Conservation (phyloP, 2,113 vertebrate genomes). For the Psettodes erumei region DNA sequence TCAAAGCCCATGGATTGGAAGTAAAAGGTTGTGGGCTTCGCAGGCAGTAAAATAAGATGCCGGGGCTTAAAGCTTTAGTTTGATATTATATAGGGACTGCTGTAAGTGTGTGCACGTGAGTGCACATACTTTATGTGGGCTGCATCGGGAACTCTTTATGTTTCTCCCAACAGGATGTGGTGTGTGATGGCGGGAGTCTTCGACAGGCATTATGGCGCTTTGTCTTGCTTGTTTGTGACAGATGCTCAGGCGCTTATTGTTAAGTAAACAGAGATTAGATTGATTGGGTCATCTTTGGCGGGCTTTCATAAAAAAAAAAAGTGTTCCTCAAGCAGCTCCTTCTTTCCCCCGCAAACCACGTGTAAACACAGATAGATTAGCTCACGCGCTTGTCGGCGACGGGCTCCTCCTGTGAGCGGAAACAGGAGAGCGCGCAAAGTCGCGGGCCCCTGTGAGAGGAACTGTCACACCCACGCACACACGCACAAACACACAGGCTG, state of each 20-base stretch:
- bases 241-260: slow-evolving; percentile 54
- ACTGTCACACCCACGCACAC: slow-evolving; percentile 50
- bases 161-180: slow-evolving; percentile 24
- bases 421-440: slow-evolving; percentile 40
- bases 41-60: slow-evolving; percentile 74
- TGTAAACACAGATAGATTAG: slow-evolving; percentile 52
- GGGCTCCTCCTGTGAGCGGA: slow-evolving; percentile 43
- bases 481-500: slow-evolving; percentile 41
- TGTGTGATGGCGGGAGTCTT: slow-evolving; percentile 35
- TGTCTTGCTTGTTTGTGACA: slow-evolving; percentile 62
- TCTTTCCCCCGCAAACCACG: slow-evolving; percentile 4
- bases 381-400: slow-evolving; percentile 55
- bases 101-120: slow-evolving; percentile 32
- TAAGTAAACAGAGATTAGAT: slow-evolving; percentile 63
- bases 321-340: slow-evolving; percentile 31
- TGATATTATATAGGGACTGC: slow-evolving; percentile 43
- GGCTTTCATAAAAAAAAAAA: slow-evolving; percentile 50
- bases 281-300: slow-evolving; percentile 57
- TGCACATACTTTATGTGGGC: slow-evolving; percentile 12
- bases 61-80: slow-evolving; percentile 68
- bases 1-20: slow-evolving; percentile 70
- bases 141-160: slow-evolving; percentile 18
- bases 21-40: slow-evolving; percentile 75
- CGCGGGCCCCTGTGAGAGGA: slow-evolving; percentile 38
- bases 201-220: slow-evolving; percentile 44